Evolutionary conservation across 2,113 vertebrate genomes (phyloP), one percentile per base, ranked within the genome.

Genomic region (Telmatochromis sp.): DNA sequence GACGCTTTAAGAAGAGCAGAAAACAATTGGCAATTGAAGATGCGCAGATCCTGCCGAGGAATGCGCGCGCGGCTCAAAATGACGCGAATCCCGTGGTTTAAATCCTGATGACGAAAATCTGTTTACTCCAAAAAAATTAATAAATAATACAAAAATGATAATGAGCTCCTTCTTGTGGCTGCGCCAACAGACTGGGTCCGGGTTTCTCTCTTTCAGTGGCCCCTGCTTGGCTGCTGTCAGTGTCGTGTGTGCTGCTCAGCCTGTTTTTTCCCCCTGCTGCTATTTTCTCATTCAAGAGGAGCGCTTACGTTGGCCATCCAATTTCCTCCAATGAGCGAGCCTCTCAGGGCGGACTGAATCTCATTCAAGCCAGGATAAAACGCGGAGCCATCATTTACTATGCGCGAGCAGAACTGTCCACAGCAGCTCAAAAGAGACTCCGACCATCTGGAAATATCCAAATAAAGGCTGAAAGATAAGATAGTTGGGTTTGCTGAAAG

Each of bases 271-370:
- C 19, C 19, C 14, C 73, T 21, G 82, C 58, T 81, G 51, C 84
- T 85, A 9, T 80, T 87, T 91, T 55, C 85, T 87, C 91, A 93
- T 94, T 95, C 91, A 92, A 92, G 89, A 91, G 79, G 57, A 88
- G 93, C 92, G 85, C 91, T 88, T 87, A 91, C 90, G 92, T 91
- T 89, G 81, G 51, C 75, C 82, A 33, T 87, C 87, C 89, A 87
- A 45, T 88, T 88, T 89, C 95, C 91, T 91, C 95, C 95, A 89
- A 93, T 94, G 86, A 91, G 87, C 2, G 82, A 60, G 85, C 55
- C 23, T 82, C 79, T 73, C 47, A 23, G 55, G 87, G 80, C 75
- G 21, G 78, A 81, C 78, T 31, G n/a, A 42, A 14, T 58, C 90
- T 68, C 83, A 83, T 91, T 93, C 90, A 83, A 92, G 92, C 84